Conservation (phyloP, 2,113 vertebrate genomes). For the Ceratotherium simum region DNA sequence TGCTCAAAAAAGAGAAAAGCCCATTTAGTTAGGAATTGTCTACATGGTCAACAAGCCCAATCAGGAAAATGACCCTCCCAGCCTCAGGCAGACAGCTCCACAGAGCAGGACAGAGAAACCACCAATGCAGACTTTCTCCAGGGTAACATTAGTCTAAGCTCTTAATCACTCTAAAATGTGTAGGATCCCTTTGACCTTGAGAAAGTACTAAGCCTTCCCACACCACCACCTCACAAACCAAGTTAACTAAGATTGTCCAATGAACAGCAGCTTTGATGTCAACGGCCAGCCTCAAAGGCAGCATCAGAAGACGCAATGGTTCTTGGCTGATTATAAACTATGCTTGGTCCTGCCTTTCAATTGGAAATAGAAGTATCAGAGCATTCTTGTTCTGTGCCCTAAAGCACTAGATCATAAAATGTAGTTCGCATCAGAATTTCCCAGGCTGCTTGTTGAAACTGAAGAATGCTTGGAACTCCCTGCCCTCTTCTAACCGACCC, state of each 20-base stretch:
- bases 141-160: background rate
- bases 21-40: background rate
- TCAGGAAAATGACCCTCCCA: background rate
- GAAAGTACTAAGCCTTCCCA: background rate
- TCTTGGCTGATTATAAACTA: background rate
- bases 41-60: background rate
- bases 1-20: background rate
- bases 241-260: background rate
- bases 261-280: background rate
- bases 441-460: background rate
- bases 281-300: background rate
- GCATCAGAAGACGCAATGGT: background rate
- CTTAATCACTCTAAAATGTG: background rate
- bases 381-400: background rate
- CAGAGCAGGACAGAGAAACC: background rate
- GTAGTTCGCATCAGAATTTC: background rate
- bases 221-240: background rate
- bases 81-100: background rate
- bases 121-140: background rate
- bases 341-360: background rate
- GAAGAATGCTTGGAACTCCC: background rate
- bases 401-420: background rate
- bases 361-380: background rate
- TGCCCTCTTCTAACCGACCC: no score
- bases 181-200: background rate